Evolutionary conservation across 2,797 vertebrate genomes (phyloP), one percentile per base, ranked within the genome.

Genomic region (Pseudochirops corinnae): DNA sequence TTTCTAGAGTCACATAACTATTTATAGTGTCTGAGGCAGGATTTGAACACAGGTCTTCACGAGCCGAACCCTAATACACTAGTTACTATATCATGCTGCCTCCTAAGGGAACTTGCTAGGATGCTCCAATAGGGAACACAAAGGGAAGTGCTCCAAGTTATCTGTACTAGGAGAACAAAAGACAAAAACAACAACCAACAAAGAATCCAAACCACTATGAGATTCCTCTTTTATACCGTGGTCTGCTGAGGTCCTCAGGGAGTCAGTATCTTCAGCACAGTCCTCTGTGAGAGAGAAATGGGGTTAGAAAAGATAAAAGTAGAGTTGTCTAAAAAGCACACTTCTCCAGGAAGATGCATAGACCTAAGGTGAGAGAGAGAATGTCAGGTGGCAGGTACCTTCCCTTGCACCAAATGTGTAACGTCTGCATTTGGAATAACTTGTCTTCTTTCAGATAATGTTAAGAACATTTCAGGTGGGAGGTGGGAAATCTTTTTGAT

Each of bases 171-270:
- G 33, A 39, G 14, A 39, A 6, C n/a, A 21, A 74, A 74, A 74
- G 67, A n/a, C n/a, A 74, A 74, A 74, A 74, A 67, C 53, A 55
- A 55, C 18, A 24, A 53, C 46, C 33, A 39, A 31, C 14, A 62
- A 62, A 33, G 12, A 62, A 33, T 12, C 0, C 53, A 55, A 67
- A 21, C 7, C 24, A 55, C 11, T 33, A 50, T 58, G 90, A 91
- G 29, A 26, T 93, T 96, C 92, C 57, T 62, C n/a, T 31, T 92
- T 94, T 60, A 55, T 67, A 11, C 9, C 91, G 62, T 29, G 53
- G 93, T 33, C 33, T 33, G 18, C 91, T 53, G 56, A 67, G 31
- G 62, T 74, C 95, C 92, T 90, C 74, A 90, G 46, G 50, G 50
- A 90, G 13, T 33, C 90, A 5, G 82, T 1, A 56, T 92, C 18